Base-by-base conservation (phyloP, 2,113 vertebrate genomes). In the Aphyosemion australe region DNA sequence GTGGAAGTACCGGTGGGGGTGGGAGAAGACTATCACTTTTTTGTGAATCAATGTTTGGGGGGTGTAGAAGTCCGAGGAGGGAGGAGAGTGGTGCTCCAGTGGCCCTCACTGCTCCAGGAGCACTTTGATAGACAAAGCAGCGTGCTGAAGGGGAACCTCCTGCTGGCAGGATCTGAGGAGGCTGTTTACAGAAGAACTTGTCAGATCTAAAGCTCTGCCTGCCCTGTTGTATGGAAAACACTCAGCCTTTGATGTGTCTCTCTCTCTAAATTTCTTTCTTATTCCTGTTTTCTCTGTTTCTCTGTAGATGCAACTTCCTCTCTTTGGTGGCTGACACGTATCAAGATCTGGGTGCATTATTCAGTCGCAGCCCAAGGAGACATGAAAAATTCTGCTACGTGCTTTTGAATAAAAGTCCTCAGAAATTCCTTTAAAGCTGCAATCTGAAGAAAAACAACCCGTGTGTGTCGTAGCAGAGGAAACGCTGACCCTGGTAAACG, bases 181-280 rank as follows among this genome's bases (percentile, higher is more conserved):
- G 78, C 79, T 91, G 89, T 92, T 90, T 90, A 89, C 80, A 84
- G 89, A 90, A 62, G 72, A 81, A 72, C 87, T 86, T 87, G 90
- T 91, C 87, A 90, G 87, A 92, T 91, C 86, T 90, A 39, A 86
- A 89, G 85, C 79, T 66, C 78, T 19, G 78, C 66, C 87, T 73
- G 61, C 78, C 80, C 81, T 88, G 80, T 87, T 84, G 85, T 85
- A 88, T 86, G 84, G 87, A 86, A 89, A 90, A 84, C 84, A 87
- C 84, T 83, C 53, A 64, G 76, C 79, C 91, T 93, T 92, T 93
- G 89, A 93, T 93, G 91, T 92, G 89, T 91, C 79, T 89, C 84
- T 91, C 72, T 62, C 65, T 72, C 60, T 60, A 68, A 69, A 74
- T 80, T 71, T 79, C 62, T 80, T 74, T 84, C 72, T 53, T 60